Base-by-base conservation (phyloP, 1,140 invertebrate species). In the Triops longicaudatus region DNA sequence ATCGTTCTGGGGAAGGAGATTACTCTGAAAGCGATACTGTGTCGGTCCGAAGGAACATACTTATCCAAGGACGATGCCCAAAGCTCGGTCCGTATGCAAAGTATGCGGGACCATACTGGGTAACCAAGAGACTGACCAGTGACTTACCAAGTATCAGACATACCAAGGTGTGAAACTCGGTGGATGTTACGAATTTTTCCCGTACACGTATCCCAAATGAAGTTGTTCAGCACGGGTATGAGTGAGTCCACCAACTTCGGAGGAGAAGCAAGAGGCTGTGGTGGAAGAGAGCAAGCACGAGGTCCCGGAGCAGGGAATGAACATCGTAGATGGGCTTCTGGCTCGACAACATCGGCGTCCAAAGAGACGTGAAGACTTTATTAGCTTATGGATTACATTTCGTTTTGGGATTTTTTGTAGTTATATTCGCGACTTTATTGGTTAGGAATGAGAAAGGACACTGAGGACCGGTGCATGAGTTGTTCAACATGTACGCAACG, bases 361-460 rank as follows among this genome's bases (percentile, higher is more conserved):
- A 7, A 37, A 37, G 31, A 37, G 7, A 37, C 7, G 31, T 37
- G 31, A 37, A 37, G 31, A 37, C 7, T 37, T 37, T 37, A 7
- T 37, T 37, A 37, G 7, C 2, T 37, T 37, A 7, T 37, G 31
- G 31, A n/a, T n/a, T n/a, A n/a, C n/a, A n/a, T n/a, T n/a, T n/a
- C n/a, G n/a, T n/a, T n/a, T n/a, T n/a, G n/a, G n/a, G n/a, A n/a
- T n/a, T n/a, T n/a, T n/a, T n/a, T n/a, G n/a, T n/a, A n/a, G n/a
- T n/a, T n/a, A n/a, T n/a, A n/a, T n/a, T n/a, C n/a, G n/a, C 71
- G 77, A 22, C 80, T 74, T 42, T 80, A 43, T 41, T 81, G 78
- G 79, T 75, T 73, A 9, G 27, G n/a, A 73, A 76, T 81, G 75
- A 22, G 27, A 12, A 76, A 75, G 26, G 80, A 80, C 37, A 50